A percentile compares a stretch with the other conserved stretches of the same genome.
These are phyloP conservation scores for Boloria euphrosyne DNA, from an alignment of 2,888 invertebrate genomes.

Conservation along the genomic window DNA sequence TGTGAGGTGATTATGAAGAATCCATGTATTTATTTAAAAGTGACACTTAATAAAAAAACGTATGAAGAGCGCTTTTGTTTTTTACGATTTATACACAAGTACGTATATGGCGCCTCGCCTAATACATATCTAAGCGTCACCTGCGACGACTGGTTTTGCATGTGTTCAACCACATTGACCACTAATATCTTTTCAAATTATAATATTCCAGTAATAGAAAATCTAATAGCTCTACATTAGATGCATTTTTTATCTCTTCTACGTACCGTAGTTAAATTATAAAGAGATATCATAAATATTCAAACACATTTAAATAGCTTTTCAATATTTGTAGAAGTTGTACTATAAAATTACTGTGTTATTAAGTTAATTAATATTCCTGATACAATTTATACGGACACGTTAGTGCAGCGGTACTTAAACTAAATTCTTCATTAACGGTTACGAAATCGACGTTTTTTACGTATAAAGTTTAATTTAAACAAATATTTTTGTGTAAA, in stretches of 20 bases:
- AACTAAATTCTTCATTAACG: too few species aligned
- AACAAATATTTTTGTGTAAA: too few species aligned
- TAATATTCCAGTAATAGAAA: constrained; percentile 48
- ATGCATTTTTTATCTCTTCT: neutral
- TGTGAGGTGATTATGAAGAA: constrained; percentile 18
- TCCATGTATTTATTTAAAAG: constrained; percentile 18
- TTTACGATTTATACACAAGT: constrained; percentile 54
- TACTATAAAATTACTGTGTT: too few species aligned
- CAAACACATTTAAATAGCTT: neutral
- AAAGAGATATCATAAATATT: too few species aligned
- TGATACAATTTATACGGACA: too few species aligned
- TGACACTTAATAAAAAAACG: constrained; percentile 56
- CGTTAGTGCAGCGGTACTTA: too few species aligned
- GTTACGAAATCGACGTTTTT: too few species aligned
- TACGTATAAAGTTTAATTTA: too few species aligned
- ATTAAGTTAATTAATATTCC: too few species aligned
- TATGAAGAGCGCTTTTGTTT: constrained; percentile 43
- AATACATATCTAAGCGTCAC: constrained; percentile 66
- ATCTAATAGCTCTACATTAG: constrained; percentile 28
- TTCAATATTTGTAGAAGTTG: too few species aligned
- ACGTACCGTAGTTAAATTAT: too few species aligned
- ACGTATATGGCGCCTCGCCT: constrained; percentile 65
- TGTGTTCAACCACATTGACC: constrained; percentile 66
- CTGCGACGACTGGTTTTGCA: constrained; percentile 71
- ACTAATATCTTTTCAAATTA: constrained; percentile 58